Conservation (phyloP, 1,140 invertebrate genomes). For the Drosophila orosa region DNA sequence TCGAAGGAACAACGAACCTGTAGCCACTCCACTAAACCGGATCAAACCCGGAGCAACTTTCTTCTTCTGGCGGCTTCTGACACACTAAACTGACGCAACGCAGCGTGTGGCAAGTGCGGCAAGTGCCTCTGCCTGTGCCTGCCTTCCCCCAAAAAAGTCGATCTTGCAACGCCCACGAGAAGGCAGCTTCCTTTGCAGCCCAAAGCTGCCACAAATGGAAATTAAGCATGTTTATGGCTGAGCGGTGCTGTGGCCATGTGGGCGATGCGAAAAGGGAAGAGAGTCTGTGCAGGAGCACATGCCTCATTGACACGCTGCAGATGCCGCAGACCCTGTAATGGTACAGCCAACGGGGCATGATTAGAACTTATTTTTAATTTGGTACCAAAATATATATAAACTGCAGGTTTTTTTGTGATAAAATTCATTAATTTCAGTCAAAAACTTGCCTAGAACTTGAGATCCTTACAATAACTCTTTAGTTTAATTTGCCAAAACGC, state of each 20-base stretch:
- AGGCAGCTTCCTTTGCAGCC: conserved; percentile 56
- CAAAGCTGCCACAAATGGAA: conserved; percentile 62
- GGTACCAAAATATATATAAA: not conserved
- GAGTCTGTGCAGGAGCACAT: conserved; percentile 36
- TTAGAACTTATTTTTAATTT: not conserved
- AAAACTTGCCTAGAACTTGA: not conserved
- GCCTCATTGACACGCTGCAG: conserved; percentile 63
- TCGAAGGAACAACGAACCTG: conserved; percentile 75
- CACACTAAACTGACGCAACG: conserved; percentile 82
- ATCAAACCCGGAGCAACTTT: conserved; percentile 72
- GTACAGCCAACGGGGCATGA: not conserved
- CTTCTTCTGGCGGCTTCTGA: conserved; percentile 78
- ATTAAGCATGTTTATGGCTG: conserved; percentile 61
- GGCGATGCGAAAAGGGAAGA: conserved; percentile 20
- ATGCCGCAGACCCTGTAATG: not conserved
- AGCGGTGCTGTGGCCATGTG: conserved; percentile 9
- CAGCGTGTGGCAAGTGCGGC: conserved; percentile 66
- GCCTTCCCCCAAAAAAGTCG: conserved; percentile 13
- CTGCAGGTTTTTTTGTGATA: not conserved
- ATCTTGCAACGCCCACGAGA: conserved; percentile 60
- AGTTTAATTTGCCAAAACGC: too few species aligned
- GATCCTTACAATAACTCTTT: not conserved
- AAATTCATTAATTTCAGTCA: not conserved
- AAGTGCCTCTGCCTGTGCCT: conserved; percentile 61
- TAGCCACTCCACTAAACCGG: conserved; percentile 62